These are phyloP conservation scores for Mythimna impura DNA, from an alignment of 2,888 invertebrate genomes.

Conservation along the genomic window DNA sequence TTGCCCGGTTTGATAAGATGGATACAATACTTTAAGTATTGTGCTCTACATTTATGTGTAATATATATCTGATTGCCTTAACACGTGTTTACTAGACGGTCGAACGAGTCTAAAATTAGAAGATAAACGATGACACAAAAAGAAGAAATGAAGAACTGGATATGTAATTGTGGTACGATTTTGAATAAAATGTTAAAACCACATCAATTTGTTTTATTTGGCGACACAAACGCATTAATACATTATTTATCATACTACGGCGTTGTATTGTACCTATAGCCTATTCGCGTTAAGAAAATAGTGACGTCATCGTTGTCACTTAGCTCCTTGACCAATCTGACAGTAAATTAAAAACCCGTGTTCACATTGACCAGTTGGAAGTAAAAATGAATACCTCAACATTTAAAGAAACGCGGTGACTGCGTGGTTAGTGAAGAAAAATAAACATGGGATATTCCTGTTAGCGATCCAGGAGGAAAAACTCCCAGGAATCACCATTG, in stretches of 20 bases:
- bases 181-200: constrained; percentile 52
- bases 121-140: constrained; percentile 72
- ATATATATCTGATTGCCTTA: constrained; percentile 72
- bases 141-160: constrained; percentile 32
- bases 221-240: not conserved
- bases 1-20: not conserved
- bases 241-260: not conserved
- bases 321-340: too few relatives aligned
- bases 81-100: constrained; percentile 82
- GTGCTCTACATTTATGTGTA: not conserved
- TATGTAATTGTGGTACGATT: constrained; percentile 57
- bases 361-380: too few relatives aligned
- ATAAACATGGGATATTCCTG: too few relatives aligned
- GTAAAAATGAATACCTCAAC: too few relatives aligned
- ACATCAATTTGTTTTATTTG: constrained; percentile 44
- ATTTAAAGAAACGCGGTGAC: too few relatives aligned
- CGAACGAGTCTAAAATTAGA: constrained; percentile 86
- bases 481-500: too few relatives aligned
- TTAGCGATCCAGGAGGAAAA: too few relatives aligned
- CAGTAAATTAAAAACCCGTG: too few relatives aligned
- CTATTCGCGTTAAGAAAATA: too few relatives aligned
- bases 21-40: not conserved
- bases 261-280: not conserved
- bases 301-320: too few relatives aligned
- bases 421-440: too few relatives aligned